Percentiles rank a stretch among this genome's conserved stretches.
phyloP scores from a whole-genome alignment of 2,888 invertebrate genomes.

The Aphelenchoides bicaudatus region DNA sequence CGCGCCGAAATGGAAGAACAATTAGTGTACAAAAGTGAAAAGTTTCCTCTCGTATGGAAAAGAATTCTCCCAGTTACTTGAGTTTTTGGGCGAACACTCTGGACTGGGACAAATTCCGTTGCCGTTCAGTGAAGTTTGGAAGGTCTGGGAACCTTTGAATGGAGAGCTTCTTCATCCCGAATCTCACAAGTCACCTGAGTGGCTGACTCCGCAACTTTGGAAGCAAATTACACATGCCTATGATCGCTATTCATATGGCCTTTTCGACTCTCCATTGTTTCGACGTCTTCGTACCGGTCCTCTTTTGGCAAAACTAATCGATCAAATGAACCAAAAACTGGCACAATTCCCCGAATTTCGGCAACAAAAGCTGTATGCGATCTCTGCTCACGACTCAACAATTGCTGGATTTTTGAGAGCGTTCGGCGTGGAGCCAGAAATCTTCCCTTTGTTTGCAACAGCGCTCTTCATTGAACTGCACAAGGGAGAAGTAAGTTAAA shows the following conservation, averaged over 20 bases:
- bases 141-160: slow-evolving; percentile 48
- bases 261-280: slow-evolving; percentile 41
- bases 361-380: slow-evolving; percentile 49
- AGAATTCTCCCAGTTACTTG: slow-evolving; percentile 37
- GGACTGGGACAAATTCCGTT: slow-evolving; percentile 35
- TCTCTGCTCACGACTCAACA: slow-evolving; percentile 43
- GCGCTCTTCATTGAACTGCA: slow-evolving; percentile 10
- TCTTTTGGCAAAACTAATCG: slow-evolving; percentile 46
- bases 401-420: not conserved
- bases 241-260: slow-evolving; percentile 37
- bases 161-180: slow-evolving; percentile 42
- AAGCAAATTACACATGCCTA: slow-evolving; percentile 39
- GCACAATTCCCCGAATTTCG: slow-evolving; percentile 25
- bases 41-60: slow-evolving; percentile 33
- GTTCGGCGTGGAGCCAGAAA: not conserved
- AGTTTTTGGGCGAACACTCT: slow-evolving; percentile 39
- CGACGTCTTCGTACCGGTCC: slow-evolving; percentile 49
- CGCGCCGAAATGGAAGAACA: slow-evolving; percentile 37
- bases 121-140: slow-evolving; percentile 43
- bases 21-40: slow-evolving; percentile 25
- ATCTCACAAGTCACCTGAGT: slow-evolving; percentile 41
- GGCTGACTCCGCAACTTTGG: slow-evolving; percentile 47
- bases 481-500: too few relatives aligned
- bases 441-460: not conserved
- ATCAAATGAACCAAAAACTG: slow-evolving; percentile 41